Evolutionary conservation across 2,888 invertebrate species (phyloP).

Genomic region (Lasioglossum marginatum): DNA sequence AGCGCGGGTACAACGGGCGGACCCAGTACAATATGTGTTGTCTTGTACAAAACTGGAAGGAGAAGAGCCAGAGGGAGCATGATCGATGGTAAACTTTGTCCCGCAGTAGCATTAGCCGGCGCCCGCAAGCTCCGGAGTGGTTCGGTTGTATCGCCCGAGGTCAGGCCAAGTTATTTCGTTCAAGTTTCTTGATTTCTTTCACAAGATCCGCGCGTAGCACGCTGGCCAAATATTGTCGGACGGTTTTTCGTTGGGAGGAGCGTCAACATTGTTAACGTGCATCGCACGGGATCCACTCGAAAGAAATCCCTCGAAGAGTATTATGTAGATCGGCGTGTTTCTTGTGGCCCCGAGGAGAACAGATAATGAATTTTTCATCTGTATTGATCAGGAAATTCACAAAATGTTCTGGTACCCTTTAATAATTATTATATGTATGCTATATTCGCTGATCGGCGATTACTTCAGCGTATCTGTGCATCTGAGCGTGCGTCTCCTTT

Average conservation of each 20-base stretch:
- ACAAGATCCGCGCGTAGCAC: constrained; percentile 8
- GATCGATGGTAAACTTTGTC: constrained; percentile 59
- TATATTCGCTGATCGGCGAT: neutral
- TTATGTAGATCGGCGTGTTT: neutral
- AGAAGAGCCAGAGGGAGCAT: constrained; percentile 3
- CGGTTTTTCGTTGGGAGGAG: constrained; percentile 9
- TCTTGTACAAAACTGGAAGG: neutral
- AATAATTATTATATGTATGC: neutral
- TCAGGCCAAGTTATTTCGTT: constrained; percentile 53
- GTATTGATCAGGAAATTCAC: neutral
- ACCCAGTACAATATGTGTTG: neutral
- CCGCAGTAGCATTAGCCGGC: constrained; percentile 62
- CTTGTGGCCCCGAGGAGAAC: neutral
- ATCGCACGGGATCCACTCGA: constrained; percentile 1
- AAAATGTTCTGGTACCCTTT: neutral
- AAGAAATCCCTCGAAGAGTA: neutral
- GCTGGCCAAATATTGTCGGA: constrained; percentile 46
- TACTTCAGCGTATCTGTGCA: neutral
- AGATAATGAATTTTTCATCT: neutral
- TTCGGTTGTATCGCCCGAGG: constrained; percentile 32
- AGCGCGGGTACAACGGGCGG: too few species aligned
- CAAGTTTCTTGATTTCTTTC: constrained; percentile 40
- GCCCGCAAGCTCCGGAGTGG: constrained; percentile 47
- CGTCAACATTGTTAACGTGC: constrained; percentile 39
- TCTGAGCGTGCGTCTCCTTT: neutral